Percentiles rank a stretch among this genome's conserved stretches.
Conservation (phyloP, 2,888 invertebrate species). For the Rotaria sp. region DNA sequence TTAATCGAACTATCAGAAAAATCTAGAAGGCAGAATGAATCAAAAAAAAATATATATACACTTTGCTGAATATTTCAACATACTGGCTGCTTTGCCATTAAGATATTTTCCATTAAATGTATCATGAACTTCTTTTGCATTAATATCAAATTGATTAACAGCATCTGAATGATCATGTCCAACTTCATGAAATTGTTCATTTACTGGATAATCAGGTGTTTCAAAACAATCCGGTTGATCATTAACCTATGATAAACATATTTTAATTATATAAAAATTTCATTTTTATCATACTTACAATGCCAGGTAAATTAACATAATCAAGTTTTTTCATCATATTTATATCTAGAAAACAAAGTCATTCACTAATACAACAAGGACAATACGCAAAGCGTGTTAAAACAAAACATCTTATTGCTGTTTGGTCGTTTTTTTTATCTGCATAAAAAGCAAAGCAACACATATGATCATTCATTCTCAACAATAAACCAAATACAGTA, state of each 20-base stretch:
- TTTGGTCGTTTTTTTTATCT: background rate
- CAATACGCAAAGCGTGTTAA: background rate
- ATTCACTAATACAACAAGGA: background rate
- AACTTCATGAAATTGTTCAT: background rate
- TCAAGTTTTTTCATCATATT: constrained; percentile 24
- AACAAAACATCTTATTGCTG: background rate
- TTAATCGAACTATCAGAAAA: background rate
- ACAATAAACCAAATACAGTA: constrained; percentile 15
- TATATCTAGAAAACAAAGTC: background rate
- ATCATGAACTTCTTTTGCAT: constrained; percentile 26
- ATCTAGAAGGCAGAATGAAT: background rate
- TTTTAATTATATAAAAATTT: background rate
- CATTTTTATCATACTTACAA: background rate
- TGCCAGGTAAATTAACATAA: constrained; percentile 8
- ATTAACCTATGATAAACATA: background rate
- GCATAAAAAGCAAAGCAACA: background rate
- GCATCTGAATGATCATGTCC: background rate
- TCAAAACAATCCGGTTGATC: constrained; percentile 29
- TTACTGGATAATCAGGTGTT: constrained; percentile 4
- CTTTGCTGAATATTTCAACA: background rate
- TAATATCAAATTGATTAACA: constrained; percentile 6
- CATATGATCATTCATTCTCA: background rate
- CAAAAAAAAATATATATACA: background rate
- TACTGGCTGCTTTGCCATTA: background rate
- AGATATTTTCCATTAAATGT: constrained; percentile 23